These are phyloP conservation scores for Melanotus villosus DNA, from an alignment of 2,888 invertebrate species.

Conservation along the genomic window DNA sequence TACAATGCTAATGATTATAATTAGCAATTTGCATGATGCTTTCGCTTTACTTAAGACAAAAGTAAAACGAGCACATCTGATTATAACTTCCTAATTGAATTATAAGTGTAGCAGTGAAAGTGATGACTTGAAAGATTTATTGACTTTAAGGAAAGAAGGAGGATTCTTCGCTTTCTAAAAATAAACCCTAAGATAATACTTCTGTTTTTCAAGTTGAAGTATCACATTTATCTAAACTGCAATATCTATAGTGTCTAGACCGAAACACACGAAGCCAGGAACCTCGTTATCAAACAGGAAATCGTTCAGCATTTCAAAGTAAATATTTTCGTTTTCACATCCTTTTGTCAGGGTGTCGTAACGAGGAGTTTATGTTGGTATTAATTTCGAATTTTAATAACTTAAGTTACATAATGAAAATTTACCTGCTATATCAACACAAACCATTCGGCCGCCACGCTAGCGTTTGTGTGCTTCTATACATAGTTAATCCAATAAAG, in stretches of 20 bases:
- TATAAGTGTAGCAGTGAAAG: constrained; percentile 1
- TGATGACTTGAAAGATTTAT: neutral
- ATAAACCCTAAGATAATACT: too few relatives aligned
- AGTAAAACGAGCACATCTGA: neutral
- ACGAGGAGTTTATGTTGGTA: constrained; percentile 5
- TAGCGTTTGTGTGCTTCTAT: constrained; percentile 25
- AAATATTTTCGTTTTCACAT: neutral
- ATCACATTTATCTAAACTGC: too few relatives aligned
- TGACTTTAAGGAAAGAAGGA: neutral
- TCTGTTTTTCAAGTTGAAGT: too few relatives aligned
- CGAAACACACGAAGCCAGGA: neutral
- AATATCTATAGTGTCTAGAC: neutral
- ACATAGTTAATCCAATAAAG: constrained; percentile 34
- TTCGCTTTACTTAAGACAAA: constrained; percentile 11
- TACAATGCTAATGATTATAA: constrained; percentile 28
- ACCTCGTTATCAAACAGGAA: neutral
- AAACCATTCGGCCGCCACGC: constrained; percentile 3
- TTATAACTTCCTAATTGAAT: constrained; percentile 1
- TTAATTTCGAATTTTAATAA: constrained; percentile 7
- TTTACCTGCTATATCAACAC: constrained; percentile 1
- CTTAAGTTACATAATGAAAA: constrained; percentile 9
- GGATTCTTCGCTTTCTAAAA: too few relatives aligned
- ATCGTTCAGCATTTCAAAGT: neutral
- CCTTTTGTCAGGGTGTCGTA: too few relatives aligned
- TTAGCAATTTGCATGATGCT: constrained; percentile 25